phyloP scores from a whole-genome alignment of 1,140 invertebrate species.

The Homarus americanus region DNA sequence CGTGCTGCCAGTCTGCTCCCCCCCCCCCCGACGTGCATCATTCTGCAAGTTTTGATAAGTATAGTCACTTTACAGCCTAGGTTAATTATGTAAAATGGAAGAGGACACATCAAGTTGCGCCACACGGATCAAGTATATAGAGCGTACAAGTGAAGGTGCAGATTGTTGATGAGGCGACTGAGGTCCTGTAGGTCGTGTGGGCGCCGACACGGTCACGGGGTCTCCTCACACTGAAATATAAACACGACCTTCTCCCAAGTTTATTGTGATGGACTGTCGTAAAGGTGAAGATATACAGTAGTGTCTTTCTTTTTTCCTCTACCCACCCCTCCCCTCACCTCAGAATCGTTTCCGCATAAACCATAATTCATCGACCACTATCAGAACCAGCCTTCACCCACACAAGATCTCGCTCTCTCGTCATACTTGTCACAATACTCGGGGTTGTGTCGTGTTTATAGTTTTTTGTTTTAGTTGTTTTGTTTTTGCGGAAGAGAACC shows the following conservation, averaged over 20 bases:
- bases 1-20: too few species aligned
- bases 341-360: not conserved
- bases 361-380: slow-evolving; percentile 8
- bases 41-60: not conserved
- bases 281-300: slow-evolving; percentile 2
- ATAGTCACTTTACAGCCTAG: not conserved
- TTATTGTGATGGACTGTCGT: slow-evolving; percentile 18
- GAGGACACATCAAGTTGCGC: not conserved
- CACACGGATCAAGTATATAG: not conserved
- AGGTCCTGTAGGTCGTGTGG: not conserved
- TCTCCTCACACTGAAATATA: not conserved
- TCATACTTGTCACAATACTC: not conserved
- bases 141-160: not conserved
- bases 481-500: too few species aligned
- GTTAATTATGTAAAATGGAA: not conserved
- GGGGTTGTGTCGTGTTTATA: too few species aligned
- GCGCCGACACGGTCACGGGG: not conserved
- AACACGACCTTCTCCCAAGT: slow-evolving; percentile 5
- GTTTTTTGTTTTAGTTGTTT: too few species aligned
- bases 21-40: too few species aligned
- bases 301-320: not conserved
- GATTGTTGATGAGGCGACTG: slow-evolving; percentile 11
- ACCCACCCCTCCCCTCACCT: not conserved
- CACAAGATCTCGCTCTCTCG: not conserved
- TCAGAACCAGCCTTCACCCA: not conserved